These are phyloP conservation scores for Sesamia inferens DNA, from an alignment of 2,888 invertebrate species.

Conservation along the genomic window DNA sequence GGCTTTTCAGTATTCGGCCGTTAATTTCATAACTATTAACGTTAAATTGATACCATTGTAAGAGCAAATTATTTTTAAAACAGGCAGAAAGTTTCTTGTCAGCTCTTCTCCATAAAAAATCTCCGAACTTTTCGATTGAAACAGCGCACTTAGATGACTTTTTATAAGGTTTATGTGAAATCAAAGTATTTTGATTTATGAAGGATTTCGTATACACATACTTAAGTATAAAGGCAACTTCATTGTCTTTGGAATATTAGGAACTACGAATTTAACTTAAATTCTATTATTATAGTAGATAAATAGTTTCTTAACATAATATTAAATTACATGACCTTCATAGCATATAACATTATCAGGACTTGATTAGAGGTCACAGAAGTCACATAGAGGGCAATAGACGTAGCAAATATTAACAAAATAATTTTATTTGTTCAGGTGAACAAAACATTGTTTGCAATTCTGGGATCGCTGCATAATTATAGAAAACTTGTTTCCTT, in stretches of 20 bases:
- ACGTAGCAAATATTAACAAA: neutral
- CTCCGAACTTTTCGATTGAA: neutral
- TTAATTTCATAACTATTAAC: neutral
- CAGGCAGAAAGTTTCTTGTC: neutral
- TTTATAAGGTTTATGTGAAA: neutral
- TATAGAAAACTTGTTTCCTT: neutral
- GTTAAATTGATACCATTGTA: neutral
- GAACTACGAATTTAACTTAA: neutral
- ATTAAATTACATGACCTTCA: neutral
- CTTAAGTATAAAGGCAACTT: neutral
- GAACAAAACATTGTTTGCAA: conserved; percentile 4
- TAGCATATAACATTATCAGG: neutral
- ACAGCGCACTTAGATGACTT: neutral
- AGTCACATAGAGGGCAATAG: conserved; percentile 3
- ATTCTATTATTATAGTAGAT: neutral
- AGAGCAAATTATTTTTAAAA: neutral
- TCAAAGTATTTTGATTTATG: neutral
- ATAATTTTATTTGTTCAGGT: conserved; percentile 9
- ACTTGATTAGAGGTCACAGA: neutral
- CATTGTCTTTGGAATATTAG: neutral
- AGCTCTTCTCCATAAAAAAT: neutral
- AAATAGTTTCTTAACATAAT: neutral
- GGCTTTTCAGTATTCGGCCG: no score
- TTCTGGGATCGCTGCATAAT: neutral
- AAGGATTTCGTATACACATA: neutral